Evolutionary conservation across 2,797 vertebrate genomes (phyloP).

Genomic region (Pteropus rufus): DNA sequence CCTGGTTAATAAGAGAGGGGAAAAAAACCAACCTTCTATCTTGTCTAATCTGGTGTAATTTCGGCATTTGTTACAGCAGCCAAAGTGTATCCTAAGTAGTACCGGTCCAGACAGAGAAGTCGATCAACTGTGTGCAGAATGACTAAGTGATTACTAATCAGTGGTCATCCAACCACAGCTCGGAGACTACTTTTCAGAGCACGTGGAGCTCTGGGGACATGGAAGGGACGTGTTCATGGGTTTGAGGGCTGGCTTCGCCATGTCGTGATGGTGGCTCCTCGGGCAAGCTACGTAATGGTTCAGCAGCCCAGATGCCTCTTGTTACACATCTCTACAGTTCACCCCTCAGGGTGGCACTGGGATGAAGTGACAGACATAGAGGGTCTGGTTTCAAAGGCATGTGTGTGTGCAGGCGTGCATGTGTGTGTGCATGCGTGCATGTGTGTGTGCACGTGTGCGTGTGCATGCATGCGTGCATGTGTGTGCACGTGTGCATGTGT

Average conservation of each 20-base stretch:
- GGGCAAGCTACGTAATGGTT: neutral
- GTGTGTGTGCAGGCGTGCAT: no score
- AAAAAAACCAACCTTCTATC: neutral
- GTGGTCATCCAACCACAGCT: fast-evolving
- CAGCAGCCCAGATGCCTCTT: neutral
- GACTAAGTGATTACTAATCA: neutral
- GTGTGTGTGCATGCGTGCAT: no score
- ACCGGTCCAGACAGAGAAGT: neutral
- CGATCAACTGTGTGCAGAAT: neutral
- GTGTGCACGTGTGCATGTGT: no score
- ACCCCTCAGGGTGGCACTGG: neutral
- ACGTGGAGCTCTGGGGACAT: fast-evolving
- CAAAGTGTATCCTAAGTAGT: neutral
- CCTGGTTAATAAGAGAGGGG: neutral
- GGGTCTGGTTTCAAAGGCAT: neutral
- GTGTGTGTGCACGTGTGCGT: no score
- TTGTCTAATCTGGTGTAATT: neutral
- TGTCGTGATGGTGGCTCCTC: fast-evolving
- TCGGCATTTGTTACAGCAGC: neutral
- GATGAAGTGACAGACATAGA: neutral
- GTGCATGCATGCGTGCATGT: no score
- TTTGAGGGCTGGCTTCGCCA: neutral
- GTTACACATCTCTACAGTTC: neutral
- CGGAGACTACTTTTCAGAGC: neutral
- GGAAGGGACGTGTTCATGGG: neutral